Base-by-base conservation (phyloP, 2,888 invertebrate species). In the Sarcophaga subvicina region DNA sequence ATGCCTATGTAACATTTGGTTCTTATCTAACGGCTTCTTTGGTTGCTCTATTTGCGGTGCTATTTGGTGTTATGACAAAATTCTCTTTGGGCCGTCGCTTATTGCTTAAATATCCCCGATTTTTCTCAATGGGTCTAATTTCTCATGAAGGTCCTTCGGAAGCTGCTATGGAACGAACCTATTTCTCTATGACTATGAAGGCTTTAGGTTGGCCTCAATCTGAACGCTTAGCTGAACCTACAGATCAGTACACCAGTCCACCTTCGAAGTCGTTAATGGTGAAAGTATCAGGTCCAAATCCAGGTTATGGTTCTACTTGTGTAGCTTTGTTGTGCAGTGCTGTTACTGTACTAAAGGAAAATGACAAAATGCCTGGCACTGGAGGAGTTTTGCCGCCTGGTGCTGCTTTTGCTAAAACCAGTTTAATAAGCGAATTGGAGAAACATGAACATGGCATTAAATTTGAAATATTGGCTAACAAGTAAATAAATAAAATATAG, bases 351-450 rank as follows among this genome's bases (percentile, higher is more conserved):
- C 94, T 99, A 14, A 95, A 95, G 25, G 98, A 99, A 91, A 94
- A 94, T 59, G 95, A 96, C 79, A 96, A 96, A 90, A 95, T 99
- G 94, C 98, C 98, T 0, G 92, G 94, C 71, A 97, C 97, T 12
- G 98, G 98, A 59, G 99, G 99, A 14, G 98, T 99, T 2, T 94
- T 96, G 83, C 95, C 98, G 0, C 97, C 99, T 0, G 98, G 96
- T 1, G 96, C 96, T 14, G 98, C 98, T 0, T 99, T 99, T 94
- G 94, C 94, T 1, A 95, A 97, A 88, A 98, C 99, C 0, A 95
- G 95, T 45, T 94, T 98, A 27, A 95, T 98, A 85, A 94, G 96
- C 54, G 95, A 96, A 87, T 94, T 99, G 25, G 94, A 95, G 81
- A 95, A 96, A 73, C 90, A 92, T 67, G 93, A 93, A 3, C 95